Percentiles rank a stretch among this genome's conserved stretches.
phyloP scores from a whole-genome alignment of 2,797 vertebrate species.

The Urocyon cinereoargenteus region DNA sequence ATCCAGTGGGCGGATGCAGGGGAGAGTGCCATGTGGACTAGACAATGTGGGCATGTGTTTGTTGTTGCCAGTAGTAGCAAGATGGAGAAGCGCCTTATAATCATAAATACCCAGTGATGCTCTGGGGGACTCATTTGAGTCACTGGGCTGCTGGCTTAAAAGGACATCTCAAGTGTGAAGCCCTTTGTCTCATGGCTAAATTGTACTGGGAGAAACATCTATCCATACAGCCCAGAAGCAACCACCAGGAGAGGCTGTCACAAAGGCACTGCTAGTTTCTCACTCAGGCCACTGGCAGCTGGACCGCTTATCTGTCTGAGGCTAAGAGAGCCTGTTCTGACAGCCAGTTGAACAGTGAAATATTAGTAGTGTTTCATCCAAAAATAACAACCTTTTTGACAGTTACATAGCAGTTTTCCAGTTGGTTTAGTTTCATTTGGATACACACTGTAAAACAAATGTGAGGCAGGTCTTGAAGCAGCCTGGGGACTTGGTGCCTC shows the following conservation, averaged over 20 bases:
- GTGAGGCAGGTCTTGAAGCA: background rate
- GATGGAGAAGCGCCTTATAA: background rate
- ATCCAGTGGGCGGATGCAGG: accelerated
- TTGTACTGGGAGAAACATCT: background rate
- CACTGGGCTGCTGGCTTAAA: background rate
- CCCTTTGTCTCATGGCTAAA: background rate
- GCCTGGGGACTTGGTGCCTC: background rate
- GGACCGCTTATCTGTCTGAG: background rate
- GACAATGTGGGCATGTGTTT: background rate
- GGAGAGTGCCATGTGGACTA: background rate
- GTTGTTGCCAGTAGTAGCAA: background rate
- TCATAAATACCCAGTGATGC: background rate
- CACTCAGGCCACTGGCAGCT: background rate
- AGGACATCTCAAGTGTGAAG: background rate
- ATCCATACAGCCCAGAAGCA: background rate
- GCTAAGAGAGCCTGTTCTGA: background rate
- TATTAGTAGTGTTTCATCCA: conserved; percentile 28
- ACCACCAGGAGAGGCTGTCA: background rate
- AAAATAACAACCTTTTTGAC: conserved; percentile 39
- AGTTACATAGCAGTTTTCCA: conserved; percentile 45
- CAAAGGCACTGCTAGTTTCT: background rate
- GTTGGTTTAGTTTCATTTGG: conserved; percentile 20
- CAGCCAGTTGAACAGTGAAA: background rate
- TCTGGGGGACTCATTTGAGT: background rate
- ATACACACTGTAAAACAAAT: background rate